Evolutionary conservation across 37 sponge, comb jelly and placozoan genomes (phyloP).

Genomic region (Ephydatia muelleri): DNA sequence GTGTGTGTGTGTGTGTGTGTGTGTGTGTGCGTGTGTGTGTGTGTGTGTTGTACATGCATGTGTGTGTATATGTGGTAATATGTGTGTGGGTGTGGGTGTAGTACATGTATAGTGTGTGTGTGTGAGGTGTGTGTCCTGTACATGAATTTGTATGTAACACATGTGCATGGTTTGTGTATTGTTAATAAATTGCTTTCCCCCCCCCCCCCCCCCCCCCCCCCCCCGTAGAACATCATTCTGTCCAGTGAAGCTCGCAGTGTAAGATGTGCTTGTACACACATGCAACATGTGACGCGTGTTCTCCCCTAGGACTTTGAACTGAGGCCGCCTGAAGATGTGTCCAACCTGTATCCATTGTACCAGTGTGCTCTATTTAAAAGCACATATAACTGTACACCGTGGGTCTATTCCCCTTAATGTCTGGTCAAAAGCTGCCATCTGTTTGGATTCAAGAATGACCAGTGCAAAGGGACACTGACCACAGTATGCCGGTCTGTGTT

Average conservation of each 20-base stretch:
- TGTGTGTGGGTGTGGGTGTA: too few relatives aligned
- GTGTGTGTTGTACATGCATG: too few relatives aligned
- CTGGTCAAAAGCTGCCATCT: conserved; percentile 42
- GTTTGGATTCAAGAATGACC: conserved; percentile 48
- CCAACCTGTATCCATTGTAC: conserved; percentile 60
- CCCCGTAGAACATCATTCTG: conserved; percentile 50
- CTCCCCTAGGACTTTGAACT: conserved; percentile 39
- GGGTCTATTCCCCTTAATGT: conserved; percentile 4
- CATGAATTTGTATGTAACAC: too few relatives aligned
- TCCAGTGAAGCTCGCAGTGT: conserved; percentile 59
- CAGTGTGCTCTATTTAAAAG: too few relatives aligned
- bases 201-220: conserved; percentile 27
- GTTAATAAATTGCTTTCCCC: too few relatives aligned
- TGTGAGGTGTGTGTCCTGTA: too few relatives aligned
- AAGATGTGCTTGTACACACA: not conserved
- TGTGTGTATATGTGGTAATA: too few relatives aligned
- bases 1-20: not conserved
- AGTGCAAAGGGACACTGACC: conserved; percentile 38
- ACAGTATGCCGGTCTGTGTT: conserved; percentile 35
- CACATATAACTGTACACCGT: not conserved
- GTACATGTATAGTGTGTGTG: too few relatives aligned
- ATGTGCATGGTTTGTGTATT: too few relatives aligned
- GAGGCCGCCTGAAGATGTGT: conserved; percentile 63
- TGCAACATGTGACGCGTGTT: not conserved
- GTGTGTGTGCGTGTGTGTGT: not conserved